Evolutionary conservation across 2,797 vertebrate genomes (phyloP), one percentile per base, ranked within the genome.

Genomic region (Harpagifer antarcticus): DNA sequence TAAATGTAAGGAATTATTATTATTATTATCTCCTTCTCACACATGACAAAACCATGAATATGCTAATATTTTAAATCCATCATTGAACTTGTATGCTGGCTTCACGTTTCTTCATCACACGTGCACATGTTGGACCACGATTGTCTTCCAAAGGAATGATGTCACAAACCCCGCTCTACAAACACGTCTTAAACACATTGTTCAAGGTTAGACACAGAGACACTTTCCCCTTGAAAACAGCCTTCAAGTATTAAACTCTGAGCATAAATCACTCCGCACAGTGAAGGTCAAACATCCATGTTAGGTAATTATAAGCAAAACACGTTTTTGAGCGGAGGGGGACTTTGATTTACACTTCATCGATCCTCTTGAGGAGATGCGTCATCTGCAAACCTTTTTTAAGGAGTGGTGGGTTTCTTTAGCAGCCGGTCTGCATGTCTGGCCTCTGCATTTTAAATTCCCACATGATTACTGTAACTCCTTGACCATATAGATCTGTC

Each of bases 401-500:
- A 16, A 64, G 65, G 33, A 56, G 17, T 33, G 37, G 9, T 7
- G n/a, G 9, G 13, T 40, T 68, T 45, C 49, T 43, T 16, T 15
- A 37, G 7, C 20, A 57, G 48, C 57, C 45, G 13, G 3, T 49
- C 19, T 65, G 49, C 45, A 69, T 15, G 15, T 61, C 55, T 27
- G 42, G 44, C 49, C 49, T 13, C 49, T 54, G 63, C 19, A 23
- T 73, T 72, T 56, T 47, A 68, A 76, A 55, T 44, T 45, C 50
- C 37, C 42, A 9, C 33, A 16, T 27, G 55, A 74, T 82, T 75
- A 57, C 44, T 73, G 59, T 68, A 74, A 74, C 63, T 54, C 53
- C 20, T 66, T 45, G 42, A 60, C 64, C 60, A 65, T 80, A 69
- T 66, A 64, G 40, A 79, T 63, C 9, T 1, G 17, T 68, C 55